phyloP scores from a whole-genome alignment of 2,888 invertebrate species.

The Tetranychus truncatus region DNA sequence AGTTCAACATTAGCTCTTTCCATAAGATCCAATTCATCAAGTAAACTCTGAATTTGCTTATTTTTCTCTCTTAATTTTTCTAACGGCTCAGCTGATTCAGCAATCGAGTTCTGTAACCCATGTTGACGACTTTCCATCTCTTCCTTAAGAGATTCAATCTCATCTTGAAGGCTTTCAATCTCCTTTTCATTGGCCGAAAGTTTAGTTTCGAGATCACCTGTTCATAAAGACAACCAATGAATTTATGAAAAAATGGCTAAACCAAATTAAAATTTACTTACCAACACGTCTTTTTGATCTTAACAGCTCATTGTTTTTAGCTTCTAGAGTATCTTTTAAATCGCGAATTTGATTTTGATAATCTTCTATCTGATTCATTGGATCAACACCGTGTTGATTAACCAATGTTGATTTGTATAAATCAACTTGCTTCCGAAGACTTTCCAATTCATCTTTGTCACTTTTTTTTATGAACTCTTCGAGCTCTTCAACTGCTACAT shows the following conservation, averaged over 20 bases:
- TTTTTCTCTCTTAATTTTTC: slow-evolving; percentile 18
- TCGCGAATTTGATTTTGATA: slow-evolving; percentile 7
- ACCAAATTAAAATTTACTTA: not conserved
- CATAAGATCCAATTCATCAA: slow-evolving; percentile 18
- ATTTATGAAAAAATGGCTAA: not conserved
- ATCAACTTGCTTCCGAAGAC: slow-evolving; percentile 14
- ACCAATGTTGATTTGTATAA: slow-evolving; percentile 12
- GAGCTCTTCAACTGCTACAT: slow-evolving; percentile 20
- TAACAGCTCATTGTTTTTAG: slow-evolving; percentile 10
- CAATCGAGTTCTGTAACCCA: slow-evolving; percentile 8
- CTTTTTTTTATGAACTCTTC: not conserved
- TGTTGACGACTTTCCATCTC: slow-evolving; percentile 15
- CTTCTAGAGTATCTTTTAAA: slow-evolving; percentile 10
- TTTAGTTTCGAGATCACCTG: slow-evolving; percentile 11
- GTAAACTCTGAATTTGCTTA: slow-evolving; percentile 19
- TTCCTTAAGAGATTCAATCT: slow-evolving; percentile 14
- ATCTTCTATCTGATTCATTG: slow-evolving; percentile 9
- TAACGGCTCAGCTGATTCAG: slow-evolving; percentile 1
- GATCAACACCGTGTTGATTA: not conserved
- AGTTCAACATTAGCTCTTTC: slow-evolving; percentile 18
- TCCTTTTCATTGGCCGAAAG: slow-evolving; percentile 10
- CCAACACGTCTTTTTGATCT: slow-evolving; percentile 2
- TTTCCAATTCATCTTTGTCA: slow-evolving; percentile 12
- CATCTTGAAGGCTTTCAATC: slow-evolving; percentile 11
- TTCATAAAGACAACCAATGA: not conserved